Evolutionary conservation across 64 coral and sea anemone species (phyloP), one percentile per base, ranked within the genome.

Genomic region (Porites lutea): DNA sequence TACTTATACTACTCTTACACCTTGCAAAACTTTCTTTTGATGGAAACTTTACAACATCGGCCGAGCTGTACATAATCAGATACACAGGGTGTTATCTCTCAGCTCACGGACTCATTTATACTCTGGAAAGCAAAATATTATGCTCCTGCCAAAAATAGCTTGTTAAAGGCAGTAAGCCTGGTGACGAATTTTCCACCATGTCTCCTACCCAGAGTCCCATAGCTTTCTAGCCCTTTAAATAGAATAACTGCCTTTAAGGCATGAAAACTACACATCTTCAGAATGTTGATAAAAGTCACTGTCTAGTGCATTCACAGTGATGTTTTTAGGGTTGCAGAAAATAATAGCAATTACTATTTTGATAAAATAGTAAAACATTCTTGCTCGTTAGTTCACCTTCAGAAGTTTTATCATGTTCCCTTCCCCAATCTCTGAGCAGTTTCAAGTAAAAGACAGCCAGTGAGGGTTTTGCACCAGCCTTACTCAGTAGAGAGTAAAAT

Each of bases 191-290:
- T 67, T n/a, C 1, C 3, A 67, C 21, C 0, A 67, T n/a, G 21
- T 67, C 3, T 6, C 16, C 64, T 18, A 37, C 64, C 21, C 64
- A n/a, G 64, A 67, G 3, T 5, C 9, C 64, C 64, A 67, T 13
- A 14, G 15, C 16, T n/a, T 2, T 67, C 21, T 67, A 67, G 16
- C 64, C 64, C 64, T 67, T 67, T n/a, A 67, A n/a, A 67, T 67
- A 67, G 10, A 67, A 67, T 18, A 67, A 67, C 64, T 67, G 5
- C 15, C 21, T 67, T 67, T 67, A 14, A 67, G 64, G 64, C 64
- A 67, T 67, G 64, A 67, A 67, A 67, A 67, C 64, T n/a, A 67
- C 15, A 67, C 64, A 67, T 67, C 21, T 5, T 67, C 64, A 67
- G 64, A 67, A 20, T 67, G 64, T 67, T 14, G 21, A 67, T 67